Evolutionary conservation across 2,113 vertebrate genomes (phyloP).

Genomic region (Pangasianodon hypophthalmus): DNA sequence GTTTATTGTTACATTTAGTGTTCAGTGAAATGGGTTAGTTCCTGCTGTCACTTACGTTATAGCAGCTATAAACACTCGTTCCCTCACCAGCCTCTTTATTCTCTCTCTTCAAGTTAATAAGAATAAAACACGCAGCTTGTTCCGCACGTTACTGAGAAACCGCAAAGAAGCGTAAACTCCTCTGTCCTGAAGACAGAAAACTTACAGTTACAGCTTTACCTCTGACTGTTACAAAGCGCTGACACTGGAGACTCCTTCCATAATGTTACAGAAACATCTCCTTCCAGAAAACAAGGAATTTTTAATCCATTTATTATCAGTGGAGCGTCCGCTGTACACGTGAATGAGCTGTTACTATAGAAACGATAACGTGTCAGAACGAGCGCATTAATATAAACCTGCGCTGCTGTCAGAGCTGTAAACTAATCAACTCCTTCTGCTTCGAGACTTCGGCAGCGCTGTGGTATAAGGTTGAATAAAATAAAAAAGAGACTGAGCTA

Average conservation of each 20-base stretch:
- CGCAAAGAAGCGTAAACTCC: too few relatives aligned
- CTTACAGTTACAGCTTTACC: not conserved
- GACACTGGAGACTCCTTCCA: not conserved
- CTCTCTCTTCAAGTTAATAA: too few relatives aligned
- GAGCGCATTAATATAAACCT: not conserved
- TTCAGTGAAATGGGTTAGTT: not conserved
- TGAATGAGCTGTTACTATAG: not conserved
- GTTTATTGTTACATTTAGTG: not conserved
- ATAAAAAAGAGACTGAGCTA: not conserved
- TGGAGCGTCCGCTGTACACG: not conserved
- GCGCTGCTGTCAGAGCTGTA: not conserved
- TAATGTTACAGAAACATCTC: not conserved
- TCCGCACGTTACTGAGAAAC: too few relatives aligned
- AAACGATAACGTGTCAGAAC: not conserved
- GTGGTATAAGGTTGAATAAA: not conserved
- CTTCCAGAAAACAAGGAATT: not conserved
- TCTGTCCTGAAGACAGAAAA: too few relatives aligned
- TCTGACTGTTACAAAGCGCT: too few relatives aligned
- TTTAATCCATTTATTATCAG: not conserved
- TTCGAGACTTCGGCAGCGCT: not conserved
- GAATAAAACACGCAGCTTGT: too few relatives aligned
- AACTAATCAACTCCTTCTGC: not conserved
- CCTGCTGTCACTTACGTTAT: not conserved
- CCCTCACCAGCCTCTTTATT: not conserved
- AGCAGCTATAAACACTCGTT: not conserved